A percentile compares a stretch with the other conserved stretches of the same genome.
Conservation (phyloP, 2,113 vertebrate species). For the Onychorhynchus coronatus region DNA sequence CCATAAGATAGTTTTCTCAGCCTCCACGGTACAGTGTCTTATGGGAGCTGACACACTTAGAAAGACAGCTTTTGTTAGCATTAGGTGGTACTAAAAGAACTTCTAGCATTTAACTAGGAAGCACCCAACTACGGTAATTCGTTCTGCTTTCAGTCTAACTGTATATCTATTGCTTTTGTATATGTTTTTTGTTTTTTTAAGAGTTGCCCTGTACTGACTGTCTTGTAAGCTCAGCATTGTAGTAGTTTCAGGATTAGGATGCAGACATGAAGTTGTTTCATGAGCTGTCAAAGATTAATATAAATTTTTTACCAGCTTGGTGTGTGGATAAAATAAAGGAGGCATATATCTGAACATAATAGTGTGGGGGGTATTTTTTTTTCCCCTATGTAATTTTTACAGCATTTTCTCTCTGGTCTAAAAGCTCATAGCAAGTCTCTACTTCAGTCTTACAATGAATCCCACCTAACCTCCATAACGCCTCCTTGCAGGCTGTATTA, state of each 20-base stretch:
- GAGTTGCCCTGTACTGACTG: neutral
- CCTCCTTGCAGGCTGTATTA: neutral
- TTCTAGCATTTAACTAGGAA: neutral
- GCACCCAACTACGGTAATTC: neutral
- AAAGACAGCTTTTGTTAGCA: neutral
- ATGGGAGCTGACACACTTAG: slow-evolving; percentile 2
- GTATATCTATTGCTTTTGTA: neutral
- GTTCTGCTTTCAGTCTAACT: neutral
- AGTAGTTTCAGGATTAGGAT: neutral
- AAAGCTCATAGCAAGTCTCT: neutral
- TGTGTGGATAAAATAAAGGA: neutral
- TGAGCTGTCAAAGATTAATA: neutral
- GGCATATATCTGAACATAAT: neutral
- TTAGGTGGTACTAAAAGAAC: neutral
- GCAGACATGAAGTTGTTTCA: neutral
- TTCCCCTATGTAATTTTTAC: neutral
- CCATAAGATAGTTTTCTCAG: neutral
- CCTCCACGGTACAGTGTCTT: neutral
- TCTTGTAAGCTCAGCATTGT: neutral
- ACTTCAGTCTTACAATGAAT: neutral
- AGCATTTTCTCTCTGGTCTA: neutral
- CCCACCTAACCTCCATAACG: rapidly evolving
- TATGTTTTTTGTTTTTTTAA: neutral
- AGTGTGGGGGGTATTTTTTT: no score
- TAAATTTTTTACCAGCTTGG: neutral